Evolutionary conservation across 2,888 invertebrate species (phyloP).

Genomic region (Seira musarum): DNA sequence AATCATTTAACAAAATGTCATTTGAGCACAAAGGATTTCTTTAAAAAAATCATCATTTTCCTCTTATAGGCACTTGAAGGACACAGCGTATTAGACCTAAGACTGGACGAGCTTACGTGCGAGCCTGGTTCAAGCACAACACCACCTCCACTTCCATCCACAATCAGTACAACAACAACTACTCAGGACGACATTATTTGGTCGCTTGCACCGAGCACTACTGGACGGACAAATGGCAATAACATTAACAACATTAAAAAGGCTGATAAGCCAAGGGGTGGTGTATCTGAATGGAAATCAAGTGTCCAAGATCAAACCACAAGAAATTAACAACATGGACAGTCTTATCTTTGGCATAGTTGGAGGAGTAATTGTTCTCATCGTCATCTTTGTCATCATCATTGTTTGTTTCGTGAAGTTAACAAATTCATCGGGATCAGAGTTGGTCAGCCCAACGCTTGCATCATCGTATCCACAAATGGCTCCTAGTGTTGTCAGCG

Average conservation of each 20-base stretch:
- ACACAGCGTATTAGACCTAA: conserved; percentile 81
- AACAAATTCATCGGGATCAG: conserved; percentile 72
- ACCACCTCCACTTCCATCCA: conserved; percentile 72
- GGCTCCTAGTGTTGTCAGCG: conserved; percentile 70
- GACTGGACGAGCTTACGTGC: conserved; percentile 87
- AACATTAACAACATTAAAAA: conserved; percentile 55
- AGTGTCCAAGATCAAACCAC: conserved; percentile 75
- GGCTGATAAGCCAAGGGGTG: conserved; percentile 50
- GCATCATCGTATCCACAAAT: conserved; percentile 72
- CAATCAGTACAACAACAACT: conserved; percentile 76
- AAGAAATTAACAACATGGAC: conserved; percentile 85
- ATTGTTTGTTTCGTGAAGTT: conserved; percentile 87
- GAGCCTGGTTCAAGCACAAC: conserved; percentile 77
- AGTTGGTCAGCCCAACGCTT: conserved; percentile 36
- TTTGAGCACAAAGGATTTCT: too few relatives aligned
- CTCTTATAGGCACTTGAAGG: conserved; percentile 78
- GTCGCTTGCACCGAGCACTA: conserved; percentile 84
- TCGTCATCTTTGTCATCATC: conserved; percentile 89
- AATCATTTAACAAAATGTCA: too few relatives aligned
- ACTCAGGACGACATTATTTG: conserved; percentile 92
- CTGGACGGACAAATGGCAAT: conserved; percentile 24
- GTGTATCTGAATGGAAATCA: conserved; percentile 44
- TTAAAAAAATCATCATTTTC: too few relatives aligned
- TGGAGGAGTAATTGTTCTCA: conserved; percentile 92
- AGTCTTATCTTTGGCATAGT: conserved; percentile 96